Evolutionary conservation across 2,113 vertebrate species (phyloP).

Genomic region (Bubalus kerabau): DNA sequence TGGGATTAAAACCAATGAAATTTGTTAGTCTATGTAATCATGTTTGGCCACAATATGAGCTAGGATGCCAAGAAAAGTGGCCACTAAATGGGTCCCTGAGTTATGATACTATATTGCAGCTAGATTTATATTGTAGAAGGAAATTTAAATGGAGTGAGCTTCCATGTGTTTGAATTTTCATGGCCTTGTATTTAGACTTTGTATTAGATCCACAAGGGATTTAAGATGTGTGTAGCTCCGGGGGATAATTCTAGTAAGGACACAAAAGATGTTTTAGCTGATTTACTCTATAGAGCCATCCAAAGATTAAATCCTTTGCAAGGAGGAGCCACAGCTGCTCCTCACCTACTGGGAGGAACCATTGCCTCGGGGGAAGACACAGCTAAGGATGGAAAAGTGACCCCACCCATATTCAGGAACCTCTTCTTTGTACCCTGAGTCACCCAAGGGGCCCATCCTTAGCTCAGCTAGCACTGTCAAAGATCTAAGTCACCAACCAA

Average conservation of each 20-base stretch:
- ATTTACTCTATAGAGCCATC: neutral
- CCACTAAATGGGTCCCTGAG: neutral
- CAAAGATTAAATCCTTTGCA: neutral
- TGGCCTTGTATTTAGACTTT: neutral
- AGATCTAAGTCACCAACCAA: neutral
- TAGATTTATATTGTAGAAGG: neutral
- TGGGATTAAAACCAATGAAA: neutral
- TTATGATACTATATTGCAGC: neutral
- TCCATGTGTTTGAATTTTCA: neutral
- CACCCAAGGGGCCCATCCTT: neutral
- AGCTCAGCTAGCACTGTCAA: neutral
- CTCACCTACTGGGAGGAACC: neutral
- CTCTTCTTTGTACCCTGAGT: neutral
- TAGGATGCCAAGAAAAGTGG: neutral
- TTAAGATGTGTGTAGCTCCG: neutral
- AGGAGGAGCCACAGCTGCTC: neutral
- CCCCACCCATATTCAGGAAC: neutral
- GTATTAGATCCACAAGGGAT: neutral
- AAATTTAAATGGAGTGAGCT: neutral
- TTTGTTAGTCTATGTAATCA: neutral
- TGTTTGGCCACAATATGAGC: neutral
- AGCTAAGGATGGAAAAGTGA: neutral
- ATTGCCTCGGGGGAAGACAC: neutral
- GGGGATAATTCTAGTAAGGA: neutral
- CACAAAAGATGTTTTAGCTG: neutral